Evolutionary conservation across 2,797 vertebrate genomes (phyloP), one percentile per base, ranked within the genome.

Genomic region (Dendrocincla tyrannina): DNA sequence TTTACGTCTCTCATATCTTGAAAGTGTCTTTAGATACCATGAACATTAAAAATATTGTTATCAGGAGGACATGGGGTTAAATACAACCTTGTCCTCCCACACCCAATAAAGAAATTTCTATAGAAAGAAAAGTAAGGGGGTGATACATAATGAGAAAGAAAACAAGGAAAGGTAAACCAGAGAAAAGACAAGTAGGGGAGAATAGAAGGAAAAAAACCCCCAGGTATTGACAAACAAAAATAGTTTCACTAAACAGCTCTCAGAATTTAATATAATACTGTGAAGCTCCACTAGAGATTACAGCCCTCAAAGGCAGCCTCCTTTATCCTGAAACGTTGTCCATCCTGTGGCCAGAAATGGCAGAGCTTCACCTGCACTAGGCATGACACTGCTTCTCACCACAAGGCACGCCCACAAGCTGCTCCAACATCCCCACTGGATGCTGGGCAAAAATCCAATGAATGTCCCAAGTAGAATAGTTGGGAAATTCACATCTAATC

Each of bases 351-450:
- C 22, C 60, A 75, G 24, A 64, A 60, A 82, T 9, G 11, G 39
- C 25, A 32, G 20, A 22, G 32, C 22, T 70, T 46, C 72, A 86
- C 17, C 41, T 46, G 27, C 20, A 15, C 10, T 4, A 25, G 27
- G 20, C 30, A 67, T 17, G 44, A 16, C 0, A 0, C 7, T 56
- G 32, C 52, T 33, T 42, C 33, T 52, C 32, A 60, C 18, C 17
- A 46, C 35, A n/a, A 19, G 52, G 24, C 3, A 0, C 11, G 18
- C 11, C 11, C 20, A 13, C 2, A 1, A 12, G 5, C 14, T 56
- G 7, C 46, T 63, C 69, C 33, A 53, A 47, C 33, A 47, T 35
- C 33, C 30, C 25, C 9, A 16, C 1, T 3, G 11, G 22, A 23
- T 13, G 11, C 4, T 64, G 33, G 44, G 37, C n/a, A 53, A 83